Conservation (phyloP, 2,113 vertebrate genomes). For the Chauna torquata region DNA sequence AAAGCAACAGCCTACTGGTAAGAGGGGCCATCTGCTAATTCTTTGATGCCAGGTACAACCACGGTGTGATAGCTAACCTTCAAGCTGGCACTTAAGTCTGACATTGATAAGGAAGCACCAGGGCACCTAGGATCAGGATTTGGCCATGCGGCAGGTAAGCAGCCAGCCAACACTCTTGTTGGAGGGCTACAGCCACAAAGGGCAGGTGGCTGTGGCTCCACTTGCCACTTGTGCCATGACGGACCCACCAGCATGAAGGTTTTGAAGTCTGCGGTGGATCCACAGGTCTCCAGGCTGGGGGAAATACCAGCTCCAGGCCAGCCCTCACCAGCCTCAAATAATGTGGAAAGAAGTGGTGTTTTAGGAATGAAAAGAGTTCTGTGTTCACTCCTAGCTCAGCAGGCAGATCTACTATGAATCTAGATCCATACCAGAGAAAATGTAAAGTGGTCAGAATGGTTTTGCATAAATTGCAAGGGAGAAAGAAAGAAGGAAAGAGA, state of each 20-base stretch:
- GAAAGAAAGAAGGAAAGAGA: neutral
- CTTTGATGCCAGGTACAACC: neutral
- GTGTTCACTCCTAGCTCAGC: neutral
- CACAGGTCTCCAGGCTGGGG: neutral
- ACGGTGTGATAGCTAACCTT: neutral
- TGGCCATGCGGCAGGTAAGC: neutral
- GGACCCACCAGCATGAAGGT: neutral
- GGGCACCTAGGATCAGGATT: neutral
- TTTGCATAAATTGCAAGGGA: slow-evolving; percentile 25
- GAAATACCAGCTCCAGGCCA: neutral
- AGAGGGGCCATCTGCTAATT: neutral
- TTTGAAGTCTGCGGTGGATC: neutral
- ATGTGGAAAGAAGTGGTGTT: neutral
- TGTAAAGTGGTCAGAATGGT: neutral
- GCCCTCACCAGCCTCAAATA: neutral
- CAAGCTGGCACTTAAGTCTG: neutral
- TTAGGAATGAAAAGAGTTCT: neutral
- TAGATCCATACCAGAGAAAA: neutral
- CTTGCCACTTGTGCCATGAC: neutral
- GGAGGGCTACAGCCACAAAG: neutral
- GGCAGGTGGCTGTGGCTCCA: neutral
- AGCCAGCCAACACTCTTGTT: neutral
- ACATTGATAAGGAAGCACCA: neutral
- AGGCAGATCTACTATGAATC: neutral
- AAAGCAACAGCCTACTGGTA: neutral